Conservation (phyloP, 2,113 vertebrate species). For the Rhinopomastus cyanomelas region DNA sequence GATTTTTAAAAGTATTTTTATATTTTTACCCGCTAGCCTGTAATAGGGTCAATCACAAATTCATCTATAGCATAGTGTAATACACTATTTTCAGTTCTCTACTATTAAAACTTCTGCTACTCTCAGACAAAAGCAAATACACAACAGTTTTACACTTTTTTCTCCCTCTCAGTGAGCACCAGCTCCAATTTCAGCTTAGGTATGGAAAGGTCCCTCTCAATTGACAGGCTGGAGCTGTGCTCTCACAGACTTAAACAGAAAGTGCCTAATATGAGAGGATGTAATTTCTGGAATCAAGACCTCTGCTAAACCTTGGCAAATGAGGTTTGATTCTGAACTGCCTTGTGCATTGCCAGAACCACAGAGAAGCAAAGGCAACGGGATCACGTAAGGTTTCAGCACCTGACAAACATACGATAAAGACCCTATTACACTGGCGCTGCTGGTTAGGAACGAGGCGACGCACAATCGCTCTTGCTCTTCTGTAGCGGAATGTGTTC, state of each 20-base stretch:
- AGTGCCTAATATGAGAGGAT: background rate
- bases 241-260: background rate
- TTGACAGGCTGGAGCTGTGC: background rate
- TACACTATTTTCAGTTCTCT: background rate
- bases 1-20: background rate
- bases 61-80: background rate
- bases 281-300: background rate
- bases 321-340: background rate
- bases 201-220: background rate
- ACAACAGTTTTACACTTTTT: background rate
- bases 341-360: background rate
- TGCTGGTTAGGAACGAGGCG: background rate
- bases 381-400: background rate
- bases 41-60: background rate
- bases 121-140: background rate
- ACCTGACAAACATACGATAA: background rate
- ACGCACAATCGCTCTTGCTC: background rate
- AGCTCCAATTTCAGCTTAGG: background rate
- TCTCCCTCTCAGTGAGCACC: background rate
- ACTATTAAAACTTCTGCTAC: background rate
- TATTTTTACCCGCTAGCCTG: background rate
- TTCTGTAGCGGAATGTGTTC: background rate
- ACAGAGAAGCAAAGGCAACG: background rate
- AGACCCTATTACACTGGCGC: background rate
- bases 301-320: background rate